phyloP scores from a whole-genome alignment of 64 coral and sea anemone genomes.

The Stylophora pistillata region DNA sequence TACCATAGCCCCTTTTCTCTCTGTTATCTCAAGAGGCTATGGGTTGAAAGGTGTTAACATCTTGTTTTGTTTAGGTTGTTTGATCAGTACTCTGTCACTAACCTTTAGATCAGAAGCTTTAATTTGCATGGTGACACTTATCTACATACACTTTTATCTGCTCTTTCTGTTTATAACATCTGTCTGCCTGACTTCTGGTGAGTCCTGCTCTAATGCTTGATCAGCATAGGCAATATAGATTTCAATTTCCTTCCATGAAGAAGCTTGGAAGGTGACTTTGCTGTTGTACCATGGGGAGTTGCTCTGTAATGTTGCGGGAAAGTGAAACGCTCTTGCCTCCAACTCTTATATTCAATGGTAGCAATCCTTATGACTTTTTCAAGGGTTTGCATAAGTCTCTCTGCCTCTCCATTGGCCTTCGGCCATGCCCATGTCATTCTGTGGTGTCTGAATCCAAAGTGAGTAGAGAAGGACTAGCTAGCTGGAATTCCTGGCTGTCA shows the following conservation, averaged over 20 bases:
- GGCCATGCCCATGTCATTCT: slow-evolving; percentile 23
- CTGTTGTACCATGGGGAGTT: slow-evolving; percentile 16
- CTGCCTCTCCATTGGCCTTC: slow-evolving; percentile 40
- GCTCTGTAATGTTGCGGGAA: slow-evolving; percentile 6
- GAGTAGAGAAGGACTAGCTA: slow-evolving; percentile 4
- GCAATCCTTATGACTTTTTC: slow-evolving; percentile 36
- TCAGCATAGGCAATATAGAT: background rate
- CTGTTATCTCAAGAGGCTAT: background rate
- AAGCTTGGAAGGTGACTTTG: background rate
- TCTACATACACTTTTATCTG: too few relatives aligned
- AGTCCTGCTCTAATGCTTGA: too few relatives aligned
- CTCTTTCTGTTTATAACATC: too few relatives aligned
- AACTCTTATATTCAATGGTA: slow-evolving; percentile 7
- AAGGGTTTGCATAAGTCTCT: slow-evolving; percentile 9
- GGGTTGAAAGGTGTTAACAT: background rate
- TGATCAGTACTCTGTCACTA: slow-evolving; percentile 7
- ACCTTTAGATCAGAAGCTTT: background rate
- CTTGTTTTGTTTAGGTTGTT: slow-evolving; percentile 15
- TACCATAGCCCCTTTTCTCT: slow-evolving; percentile 24
- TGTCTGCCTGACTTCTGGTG: too few relatives aligned
- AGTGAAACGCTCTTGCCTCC: slow-evolving; percentile 29
- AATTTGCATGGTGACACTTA: too few relatives aligned
- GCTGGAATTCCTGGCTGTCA: background rate
- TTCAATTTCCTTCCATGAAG: slow-evolving; percentile 18
- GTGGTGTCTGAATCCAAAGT: background rate